Base-by-base conservation (phyloP, 2,888 invertebrate species). In the Protula sp. region DNA sequence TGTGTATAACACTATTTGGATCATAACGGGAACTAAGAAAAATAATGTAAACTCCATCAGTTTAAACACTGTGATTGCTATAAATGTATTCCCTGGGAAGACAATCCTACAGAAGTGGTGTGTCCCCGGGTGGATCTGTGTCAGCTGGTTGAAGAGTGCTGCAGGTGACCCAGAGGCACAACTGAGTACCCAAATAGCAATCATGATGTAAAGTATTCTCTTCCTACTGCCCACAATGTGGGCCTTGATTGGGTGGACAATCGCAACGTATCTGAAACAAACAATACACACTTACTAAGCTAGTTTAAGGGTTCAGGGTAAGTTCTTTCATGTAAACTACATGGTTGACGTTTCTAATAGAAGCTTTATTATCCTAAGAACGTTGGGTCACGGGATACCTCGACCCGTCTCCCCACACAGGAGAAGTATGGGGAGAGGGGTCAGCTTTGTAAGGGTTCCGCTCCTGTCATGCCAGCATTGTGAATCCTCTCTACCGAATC, bases 211-310 rank as follows among this genome's bases (percentile, higher is more conserved):
- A 0, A 76, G 67, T 19, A 80, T 76, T 2, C 80, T 71, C 2
- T 70, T 66, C 24, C 77, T 66, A 63, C 77, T 78, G 63, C 81
- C 81, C 55, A 78, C 64, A 50, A 81, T 76, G 71, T 81, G 81
- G 2, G 81, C 80, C 60, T 75, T 72, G 58, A 82, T 77, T 0
- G 81, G 81, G 57, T 80, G 77, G 19, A 82, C 75, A 22, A 81
- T 81, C 26, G 81, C 82, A 19, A 81, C 73, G 67, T 81, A 82
- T 56, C 81, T 82, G 74, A 28, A 22, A 52, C 27, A 22, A 26
- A 38, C 38, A 38, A 38, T 14, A 38, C 19, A 38, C 38, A 38
- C n/a, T n/a, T n/a, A n/a, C n/a, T n/a, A n/a, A n/a, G n/a, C n/a
- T n/a, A n/a, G n/a, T n/a, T n/a, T n/a, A n/a, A n/a, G n/a, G n/a